Percentiles rank a stretch among this genome's conserved stretches.
Conservation (phyloP, 2,113 vertebrate genomes). For the Callaeas wilsoni region DNA sequence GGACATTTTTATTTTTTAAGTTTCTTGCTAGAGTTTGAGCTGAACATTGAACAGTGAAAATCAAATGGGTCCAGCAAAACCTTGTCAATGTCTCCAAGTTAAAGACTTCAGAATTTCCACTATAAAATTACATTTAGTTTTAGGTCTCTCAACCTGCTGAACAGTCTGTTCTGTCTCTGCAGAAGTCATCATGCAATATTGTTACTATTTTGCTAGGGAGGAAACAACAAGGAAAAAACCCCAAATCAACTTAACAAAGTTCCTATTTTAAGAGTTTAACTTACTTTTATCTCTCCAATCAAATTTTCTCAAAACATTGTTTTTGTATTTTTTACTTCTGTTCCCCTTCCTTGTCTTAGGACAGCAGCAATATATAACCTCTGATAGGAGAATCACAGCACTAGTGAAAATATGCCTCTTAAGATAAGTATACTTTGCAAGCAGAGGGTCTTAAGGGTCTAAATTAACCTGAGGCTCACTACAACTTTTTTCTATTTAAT, state of each 20-base stretch:
- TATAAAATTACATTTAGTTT: rapidly evolving
- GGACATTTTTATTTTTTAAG: not conserved
- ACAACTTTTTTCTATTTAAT: not conserved
- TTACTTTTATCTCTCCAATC: not conserved
- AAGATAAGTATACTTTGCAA: not conserved
- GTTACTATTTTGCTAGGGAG: not conserved
- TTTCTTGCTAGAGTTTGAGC: not conserved
- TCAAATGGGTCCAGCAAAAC: not conserved
- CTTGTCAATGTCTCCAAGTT: not conserved
- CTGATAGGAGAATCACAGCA: not conserved
- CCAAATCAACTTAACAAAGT: not conserved
- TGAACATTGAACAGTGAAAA: not conserved
- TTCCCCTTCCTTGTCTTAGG: not conserved
- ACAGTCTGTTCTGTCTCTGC: not conserved
- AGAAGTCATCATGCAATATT: not conserved
- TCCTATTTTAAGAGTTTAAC: not conserved
- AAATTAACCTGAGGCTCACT: not conserved
- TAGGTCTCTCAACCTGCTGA: not conserved
- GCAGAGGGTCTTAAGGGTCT: rapidly evolving
- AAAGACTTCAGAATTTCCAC: not conserved
- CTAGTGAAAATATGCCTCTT: not conserved
- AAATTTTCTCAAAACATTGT: not conserved
- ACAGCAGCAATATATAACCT: not conserved
- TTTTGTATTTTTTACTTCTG: not conserved
- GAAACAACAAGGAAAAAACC: not conserved